Base-by-base conservation (phyloP, 64 coral and sea anemone species). In the Dendronephthya gigantea region DNA sequence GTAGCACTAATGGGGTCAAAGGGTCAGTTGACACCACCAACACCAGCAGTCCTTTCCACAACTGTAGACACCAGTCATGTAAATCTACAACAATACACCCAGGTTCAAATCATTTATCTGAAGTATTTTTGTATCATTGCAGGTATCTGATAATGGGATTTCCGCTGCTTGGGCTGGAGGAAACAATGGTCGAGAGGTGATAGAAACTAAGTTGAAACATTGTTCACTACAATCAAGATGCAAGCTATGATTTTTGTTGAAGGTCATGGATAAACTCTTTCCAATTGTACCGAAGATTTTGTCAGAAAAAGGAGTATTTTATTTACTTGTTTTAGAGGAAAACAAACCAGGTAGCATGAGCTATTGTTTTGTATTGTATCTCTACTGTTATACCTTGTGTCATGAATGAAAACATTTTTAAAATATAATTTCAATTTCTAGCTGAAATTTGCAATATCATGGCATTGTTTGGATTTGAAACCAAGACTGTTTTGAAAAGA, bases 81-180 rank as follows among this genome's bases (percentile, higher is more conserved):
- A n/a, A n/a, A n/a, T n/a, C n/a, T n/a, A n/a, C n/a, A n/a, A n/a
- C n/a, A n/a, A n/a, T n/a, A n/a, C n/a, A n/a, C n/a, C n/a, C n/a
- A n/a, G n/a, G n/a, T n/a, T n/a, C n/a, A n/a, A n/a, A n/a, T n/a
- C n/a, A n/a, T n/a, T n/a, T n/a, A n/a, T n/a, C n/a, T n/a, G n/a
- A n/a, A n/a, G n/a, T n/a, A 36, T n/a, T 17, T 43, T 55, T 40
- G 13, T 84, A 48, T 85, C 4, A 70, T 38, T 38, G 2, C 9
- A 97, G 94, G 86, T 93, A 84, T 45, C 76, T 7, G 86, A 91
- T 84, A 49, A 76, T 52, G 90, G 72, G 29, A 97, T 97, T 55
- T 83, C 92, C 22, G 94, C 94, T 14, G 90, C 94, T 15, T 97
- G 94, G 94, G 94, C 94, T 36, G 94, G 94, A 88, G 94, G 94